A percentile compares a stretch with the other conserved stretches of the same genome.
Conservation (phyloP, 2,888 invertebrate genomes). For the Epistrophe eligans region DNA sequence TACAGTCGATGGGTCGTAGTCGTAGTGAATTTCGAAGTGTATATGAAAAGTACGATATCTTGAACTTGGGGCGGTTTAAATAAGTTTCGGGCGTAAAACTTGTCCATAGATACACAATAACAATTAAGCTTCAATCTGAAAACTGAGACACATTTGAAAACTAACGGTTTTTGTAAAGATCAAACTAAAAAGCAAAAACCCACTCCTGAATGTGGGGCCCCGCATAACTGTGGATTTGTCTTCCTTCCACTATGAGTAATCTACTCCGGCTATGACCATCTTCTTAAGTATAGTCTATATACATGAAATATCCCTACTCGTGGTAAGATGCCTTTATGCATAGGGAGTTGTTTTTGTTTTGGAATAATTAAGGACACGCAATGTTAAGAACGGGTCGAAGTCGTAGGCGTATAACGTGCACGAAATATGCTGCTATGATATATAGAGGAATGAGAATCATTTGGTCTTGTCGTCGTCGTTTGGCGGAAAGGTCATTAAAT, state of each 20-base stretch:
- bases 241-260: background rate
- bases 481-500: conserved; percentile 72
- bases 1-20: background rate
- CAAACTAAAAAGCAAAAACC: no score
- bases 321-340: conserved; percentile 10
- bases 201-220: background rate
- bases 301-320: conserved; percentile 36
- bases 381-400: conserved; percentile 44
- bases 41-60: no score
- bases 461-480: conserved; percentile 66
- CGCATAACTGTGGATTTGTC: background rate
- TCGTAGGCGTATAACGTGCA: conserved; percentile 55
- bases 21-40: no score
- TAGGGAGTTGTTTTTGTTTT: conserved; percentile 32
- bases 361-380: conserved; percentile 73
- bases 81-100: no score
- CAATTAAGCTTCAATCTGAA: no score
- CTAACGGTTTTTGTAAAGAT: no score
- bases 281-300: background rate
- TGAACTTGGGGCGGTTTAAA: no score
- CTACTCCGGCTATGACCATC: background rate
- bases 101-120: no score
- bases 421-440: conserved; percentile 2
- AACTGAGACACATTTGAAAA: no score
- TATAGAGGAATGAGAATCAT: conserved; percentile 17